Evolutionary conservation across 2,797 vertebrate genomes (phyloP), one percentile per base, ranked within the genome.

Genomic region (Anableps anableps): DNA sequence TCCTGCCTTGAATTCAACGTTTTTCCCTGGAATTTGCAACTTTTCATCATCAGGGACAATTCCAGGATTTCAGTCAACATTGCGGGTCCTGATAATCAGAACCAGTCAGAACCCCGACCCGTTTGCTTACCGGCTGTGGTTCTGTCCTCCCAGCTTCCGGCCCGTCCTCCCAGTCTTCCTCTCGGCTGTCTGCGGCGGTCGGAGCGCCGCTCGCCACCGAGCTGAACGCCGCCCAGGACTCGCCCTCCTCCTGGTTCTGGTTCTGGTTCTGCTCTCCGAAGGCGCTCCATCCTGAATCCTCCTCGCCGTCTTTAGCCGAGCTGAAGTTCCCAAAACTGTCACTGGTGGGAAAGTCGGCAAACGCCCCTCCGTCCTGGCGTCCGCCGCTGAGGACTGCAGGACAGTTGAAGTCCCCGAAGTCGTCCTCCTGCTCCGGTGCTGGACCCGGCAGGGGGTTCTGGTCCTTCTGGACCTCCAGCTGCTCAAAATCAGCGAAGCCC

Each of bases 291-390:
- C 95, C 97, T 0, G 75, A 60, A 0, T 78, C 81, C 2, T 58
- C 86, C n/a, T 84, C 88, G 0, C 83, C 41, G 78, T 85, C 92
- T 26, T 86, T 91, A 23, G 96, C 97, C 0, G 96, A 96, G 92
- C 95, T 97, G 88, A 99, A 99, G 86, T 98, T 97, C 0, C 97
- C 97, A 83, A 99, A 99, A 82, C 98, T 97, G 26, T 97, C 96
- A 0, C 96, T 96, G 88, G 93, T 95, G 21, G 96, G 96, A 86
- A 97, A 96, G 83, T 92, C 88, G 6, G 83, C 81, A 4, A 91
- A 93, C 48, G 84, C 9, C 0, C 43, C 83, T 10, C 51, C 83
- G 0, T 93, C 93, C 88, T 90, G 64, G 38, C 84, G 2, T 84
- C 88, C 0, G n/a, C 74, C n/a, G 0, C 34, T 45, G 29, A 86